These are phyloP conservation scores for Sycophila sp. DNA, from an alignment of 1,140 invertebrate genomes.

Conservation along the genomic window DNA sequence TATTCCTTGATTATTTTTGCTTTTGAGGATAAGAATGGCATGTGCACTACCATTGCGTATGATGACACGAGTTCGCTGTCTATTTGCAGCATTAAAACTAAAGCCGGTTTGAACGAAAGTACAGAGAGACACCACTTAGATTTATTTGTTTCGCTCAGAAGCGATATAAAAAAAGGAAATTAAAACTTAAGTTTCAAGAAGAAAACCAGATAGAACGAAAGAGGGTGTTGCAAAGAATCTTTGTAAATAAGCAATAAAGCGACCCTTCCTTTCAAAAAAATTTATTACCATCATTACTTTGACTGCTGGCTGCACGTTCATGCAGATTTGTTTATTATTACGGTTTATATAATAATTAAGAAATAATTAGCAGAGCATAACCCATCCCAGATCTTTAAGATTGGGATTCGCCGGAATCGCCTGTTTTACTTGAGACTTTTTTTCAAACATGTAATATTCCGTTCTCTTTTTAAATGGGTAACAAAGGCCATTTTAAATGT, in stretches of 20 bases:
- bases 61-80: constrained; percentile 8
- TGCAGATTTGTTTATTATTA: constrained; percentile 42
- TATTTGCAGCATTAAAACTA: not conserved
- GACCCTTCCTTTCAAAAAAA: constrained; percentile 25
- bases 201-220: constrained; percentile 5
- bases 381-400: constrained; percentile 40
- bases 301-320: constrained; percentile 29
- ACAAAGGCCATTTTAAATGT: too few species aligned
- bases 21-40: not conserved
- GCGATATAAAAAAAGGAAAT: not conserved
- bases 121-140: constrained; percentile 12
- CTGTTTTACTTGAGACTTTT: constrained; percentile 38
- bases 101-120: constrained; percentile 28
- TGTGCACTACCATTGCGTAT: not conserved
- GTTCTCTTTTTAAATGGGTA: too few species aligned
- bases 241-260: constrained; percentile 39
- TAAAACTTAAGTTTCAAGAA: constrained; percentile 12
- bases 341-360: constrained; percentile 42
- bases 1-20: not conserved
- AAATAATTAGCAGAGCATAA: constrained; percentile 43
- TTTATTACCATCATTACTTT: constrained; percentile 31
- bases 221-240: constrained; percentile 26
- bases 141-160: constrained; percentile 8
- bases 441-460: too few species aligned
- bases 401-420: constrained; percentile 17